A percentile compares a stretch with the other conserved stretches of the same genome.
Evolutionary conservation across 2,888 invertebrate genomes (phyloP).

Genomic region (Atethmia centrago): DNA sequence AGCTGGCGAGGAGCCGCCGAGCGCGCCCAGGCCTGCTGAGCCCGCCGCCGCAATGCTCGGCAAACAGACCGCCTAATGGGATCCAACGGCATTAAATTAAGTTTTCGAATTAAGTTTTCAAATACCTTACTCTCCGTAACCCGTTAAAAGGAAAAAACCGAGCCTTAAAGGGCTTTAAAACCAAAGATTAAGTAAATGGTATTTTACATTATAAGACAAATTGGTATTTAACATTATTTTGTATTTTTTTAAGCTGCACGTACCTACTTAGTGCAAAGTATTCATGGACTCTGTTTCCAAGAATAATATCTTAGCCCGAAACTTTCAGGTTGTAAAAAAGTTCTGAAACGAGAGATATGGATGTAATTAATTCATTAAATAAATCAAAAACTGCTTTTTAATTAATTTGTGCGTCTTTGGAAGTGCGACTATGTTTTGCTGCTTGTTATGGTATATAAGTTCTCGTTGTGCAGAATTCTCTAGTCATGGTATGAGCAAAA

Average conservation of each 20-base stretch:
- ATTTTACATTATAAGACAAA: constrained; percentile 55
- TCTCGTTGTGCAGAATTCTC: constrained; percentile 20
- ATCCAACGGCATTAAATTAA: constrained; percentile 73
- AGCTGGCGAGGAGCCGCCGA: constrained; percentile 29
- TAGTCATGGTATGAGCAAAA: constrained; percentile 51
- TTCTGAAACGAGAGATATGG: constrained; percentile 68
- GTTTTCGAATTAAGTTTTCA: constrained; percentile 75
- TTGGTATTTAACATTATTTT: constrained; percentile 59
- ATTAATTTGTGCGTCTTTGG: constrained; percentile 52
- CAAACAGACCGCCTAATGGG: constrained; percentile 77
- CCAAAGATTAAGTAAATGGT: constrained; percentile 53
- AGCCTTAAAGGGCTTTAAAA: constrained; percentile 40
- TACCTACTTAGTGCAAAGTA: constrained; percentile 65
- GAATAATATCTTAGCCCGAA: constrained; percentile 71
- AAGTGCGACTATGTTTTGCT: constrained; percentile 16
- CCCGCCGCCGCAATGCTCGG: constrained; percentile 64
- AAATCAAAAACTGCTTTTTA: constrained; percentile 65
- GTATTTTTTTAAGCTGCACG: constrained; percentile 60
- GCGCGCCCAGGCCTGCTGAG: constrained; percentile 37
- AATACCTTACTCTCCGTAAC: constrained; percentile 67
- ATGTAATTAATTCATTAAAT: constrained; percentile 71
- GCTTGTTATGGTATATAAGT: constrained; percentile 39
- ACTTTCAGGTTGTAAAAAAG: constrained; percentile 71
- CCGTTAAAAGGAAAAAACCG: constrained; percentile 57
- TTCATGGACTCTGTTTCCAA: constrained; percentile 73